Evolutionary conservation across 1,140 invertebrate genomes (phyloP).

Genomic region (Neodiprion lecontei): DNA sequence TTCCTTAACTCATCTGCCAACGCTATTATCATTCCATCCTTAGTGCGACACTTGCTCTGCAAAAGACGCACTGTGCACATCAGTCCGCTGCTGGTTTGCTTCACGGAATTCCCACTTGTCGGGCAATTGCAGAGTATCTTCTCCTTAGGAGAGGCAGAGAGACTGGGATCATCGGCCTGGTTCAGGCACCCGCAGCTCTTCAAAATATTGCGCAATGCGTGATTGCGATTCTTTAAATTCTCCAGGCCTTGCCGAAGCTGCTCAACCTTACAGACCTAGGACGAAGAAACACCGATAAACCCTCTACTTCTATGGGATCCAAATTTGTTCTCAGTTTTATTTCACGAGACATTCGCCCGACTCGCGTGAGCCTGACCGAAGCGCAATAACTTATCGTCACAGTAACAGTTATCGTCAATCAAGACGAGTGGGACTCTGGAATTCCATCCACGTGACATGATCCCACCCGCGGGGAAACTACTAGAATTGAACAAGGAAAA

Average conservation of each 20-base stretch:
- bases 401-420: neutral
- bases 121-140: neutral
- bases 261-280: conserved; percentile 7
- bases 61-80: conserved; percentile 13
- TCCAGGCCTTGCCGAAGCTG: conserved; percentile 15
- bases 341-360: too few species aligned
- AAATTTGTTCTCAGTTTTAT: too few species aligned
- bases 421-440: neutral
- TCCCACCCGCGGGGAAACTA: neutral
- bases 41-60: conserved; percentile 22
- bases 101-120: neutral
- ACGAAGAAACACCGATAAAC: too few species aligned
- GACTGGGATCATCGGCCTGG: neutral
- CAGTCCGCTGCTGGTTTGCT: conserved; percentile 10
- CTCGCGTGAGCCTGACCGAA: neutral
- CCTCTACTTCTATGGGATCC: too few species aligned
- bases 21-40: conserved; percentile 29
- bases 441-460: neutral
- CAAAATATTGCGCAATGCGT: conserved; percentile 18
- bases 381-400: neutral
- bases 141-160: neutral
- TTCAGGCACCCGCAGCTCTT: conserved; percentile 10
- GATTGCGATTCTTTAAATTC: conserved; percentile 18
- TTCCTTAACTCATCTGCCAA: conserved; percentile 27
- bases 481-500: neutral